A percentile compares a stretch with the other conserved stretches of the same genome.
phyloP scores from a whole-genome alignment of 2,113 vertebrate genomes.

The Ginglymostoma cirratum region DNA sequence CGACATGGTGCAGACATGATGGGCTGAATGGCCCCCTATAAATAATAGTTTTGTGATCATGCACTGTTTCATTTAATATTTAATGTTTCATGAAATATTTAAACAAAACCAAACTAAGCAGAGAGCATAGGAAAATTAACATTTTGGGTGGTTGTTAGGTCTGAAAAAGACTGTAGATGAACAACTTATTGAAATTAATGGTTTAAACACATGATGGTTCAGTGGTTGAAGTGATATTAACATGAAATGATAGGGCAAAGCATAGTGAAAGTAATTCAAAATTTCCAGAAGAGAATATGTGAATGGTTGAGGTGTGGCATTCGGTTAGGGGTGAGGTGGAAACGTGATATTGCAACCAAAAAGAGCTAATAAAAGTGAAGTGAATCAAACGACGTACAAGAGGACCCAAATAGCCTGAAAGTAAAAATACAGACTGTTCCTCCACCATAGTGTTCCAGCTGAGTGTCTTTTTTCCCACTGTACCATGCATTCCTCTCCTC shows the following conservation, averaged over 20 bases:
- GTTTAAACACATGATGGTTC: neutral
- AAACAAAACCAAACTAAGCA: neutral
- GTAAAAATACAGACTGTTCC: neutral
- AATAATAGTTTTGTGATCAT: too few species aligned
- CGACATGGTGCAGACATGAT: too few species aligned
- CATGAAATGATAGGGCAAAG: neutral
- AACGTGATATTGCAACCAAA: neutral
- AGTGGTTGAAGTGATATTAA: constrained; percentile 1
- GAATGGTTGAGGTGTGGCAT: neutral
- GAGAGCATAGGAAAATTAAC: neutral
- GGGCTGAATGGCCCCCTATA: too few species aligned
- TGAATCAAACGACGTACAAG: neutral
- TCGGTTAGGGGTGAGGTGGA: too few species aligned
- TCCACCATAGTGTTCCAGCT: neutral
- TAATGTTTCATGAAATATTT: neutral
- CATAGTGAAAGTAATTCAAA: neutral
- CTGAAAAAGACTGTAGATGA: neutral
- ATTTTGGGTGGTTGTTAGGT: neutral
- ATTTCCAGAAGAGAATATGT: neutral
- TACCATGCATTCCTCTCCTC: neutral
- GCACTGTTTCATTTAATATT: neutral
- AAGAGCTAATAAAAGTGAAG: neutral
- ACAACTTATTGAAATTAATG: neutral
- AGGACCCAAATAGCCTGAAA: neutral
- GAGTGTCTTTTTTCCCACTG: neutral